Evolutionary conservation across 2,113 vertebrate species (phyloP), one percentile per base, ranked within the genome.

Genomic region (Cyanoliseus patagonus): DNA sequence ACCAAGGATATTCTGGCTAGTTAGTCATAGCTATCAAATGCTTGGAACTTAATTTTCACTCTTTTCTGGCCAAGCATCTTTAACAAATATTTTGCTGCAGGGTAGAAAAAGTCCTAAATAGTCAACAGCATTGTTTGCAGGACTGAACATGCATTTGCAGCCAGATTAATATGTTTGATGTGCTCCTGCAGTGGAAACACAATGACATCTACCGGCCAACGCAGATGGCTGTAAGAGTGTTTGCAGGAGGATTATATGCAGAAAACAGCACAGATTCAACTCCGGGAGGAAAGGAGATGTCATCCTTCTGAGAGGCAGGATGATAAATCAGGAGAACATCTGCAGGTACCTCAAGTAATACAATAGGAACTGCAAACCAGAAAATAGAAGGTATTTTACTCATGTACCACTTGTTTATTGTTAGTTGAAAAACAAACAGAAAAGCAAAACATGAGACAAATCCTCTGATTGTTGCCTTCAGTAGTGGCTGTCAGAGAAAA

Each of bases 201-300:
- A 96, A 92, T 96, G 97, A 97, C 96, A 97, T 93, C 96, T 97
- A 73, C 94, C 85, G 96, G 94, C 74, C 74, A n/a, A 52, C 4
- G 62, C 39, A 42, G 59, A 64, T 2, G 55, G 72, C 55, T 87
- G 63, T 72, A 67, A 30, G 51, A 67, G 55, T 16, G 47, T 44
- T 62, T 47, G 57, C 62, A 52, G 55, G 27, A 70, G 72, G 42
- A 9, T 23, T 70, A 13, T 7, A 25, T 4, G 30, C 31, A 37
- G 35, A 44, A 57, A 72, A 46, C 61, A 42, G 62, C 0, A 5
- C 28, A 25, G 51, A 59, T 39, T 35, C 0, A 0, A 28, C 51
- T 74, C 68, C 13, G 37, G 0, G 1, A 42, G 73, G 39, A 92
- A 80, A 72, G 27, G 8, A 13, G 27, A 85, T 78, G 76, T n/a